These are phyloP conservation scores for Callitettix versicolor DNA, from an alignment of 1,140 invertebrate genomes.

Conservation along the genomic window DNA sequence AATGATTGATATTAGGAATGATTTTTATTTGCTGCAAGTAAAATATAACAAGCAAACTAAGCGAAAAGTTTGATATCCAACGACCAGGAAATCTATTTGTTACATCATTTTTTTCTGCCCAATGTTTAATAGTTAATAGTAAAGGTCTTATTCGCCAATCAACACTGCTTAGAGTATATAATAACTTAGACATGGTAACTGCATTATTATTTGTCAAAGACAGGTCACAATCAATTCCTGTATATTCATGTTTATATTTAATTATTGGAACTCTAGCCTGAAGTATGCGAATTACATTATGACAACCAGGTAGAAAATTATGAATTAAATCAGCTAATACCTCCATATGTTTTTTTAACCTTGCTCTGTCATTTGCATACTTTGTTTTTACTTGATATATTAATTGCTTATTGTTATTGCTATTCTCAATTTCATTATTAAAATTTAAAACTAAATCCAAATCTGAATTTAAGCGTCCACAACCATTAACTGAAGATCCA, in stretches of 20 bases:
- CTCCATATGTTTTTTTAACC: slow-evolving; percentile 57
- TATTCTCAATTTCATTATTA: slow-evolving; percentile 26
- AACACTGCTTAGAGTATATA: slow-evolving; percentile 57
- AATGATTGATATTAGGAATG: slow-evolving; percentile 39
- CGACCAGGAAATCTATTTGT: slow-evolving; percentile 60
- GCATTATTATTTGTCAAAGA: slow-evolving; percentile 68
- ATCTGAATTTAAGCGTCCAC: slow-evolving; percentile 74
- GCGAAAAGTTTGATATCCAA: slow-evolving; percentile 79
- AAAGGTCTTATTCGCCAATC: slow-evolving; percentile 65
- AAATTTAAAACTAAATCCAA: slow-evolving; percentile 64
- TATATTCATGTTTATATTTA: slow-evolving; percentile 63
- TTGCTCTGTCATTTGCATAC: slow-evolving; percentile 41
- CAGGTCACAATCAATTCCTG: slow-evolving; percentile 72
- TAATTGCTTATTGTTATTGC: slow-evolving; percentile 27
- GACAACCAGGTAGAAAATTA: slow-evolving; percentile 62
- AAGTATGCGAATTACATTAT: slow-evolving; percentile 58
- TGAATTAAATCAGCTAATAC: slow-evolving; percentile 45
- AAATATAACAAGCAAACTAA: slow-evolving; percentile 69
- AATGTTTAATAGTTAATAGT: slow-evolving; percentile 60
- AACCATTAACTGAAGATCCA: slow-evolving; percentile 82
- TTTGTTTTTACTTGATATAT: slow-evolving; percentile 55
- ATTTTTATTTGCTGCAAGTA: slow-evolving; percentile 62
- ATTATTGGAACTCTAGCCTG: slow-evolving; percentile 80
- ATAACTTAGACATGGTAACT: slow-evolving; percentile 74
- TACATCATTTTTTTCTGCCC: slow-evolving; percentile 56